Conservation (phyloP, 53 echinoderm and acorn worm genomes). For the Patiria pectinifera region DNA sequence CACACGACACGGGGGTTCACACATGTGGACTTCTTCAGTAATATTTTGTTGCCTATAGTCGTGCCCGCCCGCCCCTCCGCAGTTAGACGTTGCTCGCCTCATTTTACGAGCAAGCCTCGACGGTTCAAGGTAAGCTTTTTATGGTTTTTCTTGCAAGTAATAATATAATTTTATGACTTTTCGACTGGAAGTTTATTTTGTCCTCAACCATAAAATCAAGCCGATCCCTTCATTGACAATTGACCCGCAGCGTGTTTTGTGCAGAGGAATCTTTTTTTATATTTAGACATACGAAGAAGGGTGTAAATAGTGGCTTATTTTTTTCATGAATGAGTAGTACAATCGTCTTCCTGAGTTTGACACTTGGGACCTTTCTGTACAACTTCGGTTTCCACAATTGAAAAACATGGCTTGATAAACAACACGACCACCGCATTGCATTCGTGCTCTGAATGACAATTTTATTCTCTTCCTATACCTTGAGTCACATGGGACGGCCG, state of each 20-base stretch:
- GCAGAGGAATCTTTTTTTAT: neutral
- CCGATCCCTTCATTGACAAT: slow-evolving; percentile 10
- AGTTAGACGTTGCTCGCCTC: slow-evolving; percentile 17
- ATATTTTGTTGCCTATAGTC: slow-evolving; percentile 16
- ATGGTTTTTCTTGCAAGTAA: slow-evolving; percentile 41
- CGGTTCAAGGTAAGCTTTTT: slow-evolving; percentile 61
- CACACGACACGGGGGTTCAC: neutral
- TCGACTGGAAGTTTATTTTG: slow-evolving; percentile 52
- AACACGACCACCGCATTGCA: neutral
- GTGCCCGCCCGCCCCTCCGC: slow-evolving; percentile 45
- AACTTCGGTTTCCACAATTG: neutral
- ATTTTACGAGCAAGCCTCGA: slow-evolving; percentile 57
- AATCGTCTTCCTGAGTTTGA: slow-evolving; percentile 6
- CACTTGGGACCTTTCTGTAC: slow-evolving; percentile 7
- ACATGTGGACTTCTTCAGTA: neutral
- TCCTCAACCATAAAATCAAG: slow-evolving; percentile 41
- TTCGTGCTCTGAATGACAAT: neutral
- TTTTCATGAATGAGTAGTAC: slow-evolving; percentile 2
- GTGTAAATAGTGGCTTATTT: neutral
- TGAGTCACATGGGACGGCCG: slow-evolving; percentile 5
- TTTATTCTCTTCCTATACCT: neutral
- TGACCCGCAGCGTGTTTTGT: slow-evolving; percentile 22
- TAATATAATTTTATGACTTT: slow-evolving; percentile 60
- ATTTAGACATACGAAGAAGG: neutral
- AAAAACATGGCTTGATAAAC: neutral